Percentiles rank a stretch among this genome's conserved stretches.
Conservation (phyloP, 2,113 vertebrate genomes). For the Chaetodon auriga region DNA sequence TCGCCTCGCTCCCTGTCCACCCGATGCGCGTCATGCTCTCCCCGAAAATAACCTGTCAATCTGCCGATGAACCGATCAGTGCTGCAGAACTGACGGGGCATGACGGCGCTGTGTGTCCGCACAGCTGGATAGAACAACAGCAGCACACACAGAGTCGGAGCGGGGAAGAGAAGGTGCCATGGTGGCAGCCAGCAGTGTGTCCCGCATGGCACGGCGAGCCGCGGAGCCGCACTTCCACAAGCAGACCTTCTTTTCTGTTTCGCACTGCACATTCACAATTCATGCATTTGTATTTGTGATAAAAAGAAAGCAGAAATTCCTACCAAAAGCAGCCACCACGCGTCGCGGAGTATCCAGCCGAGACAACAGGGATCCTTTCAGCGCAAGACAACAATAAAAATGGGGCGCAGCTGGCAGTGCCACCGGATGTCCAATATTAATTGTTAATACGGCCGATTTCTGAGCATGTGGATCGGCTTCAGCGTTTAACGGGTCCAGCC, state of each 20-base stretch:
- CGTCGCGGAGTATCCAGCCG: constrained; percentile 59
- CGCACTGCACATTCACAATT: background rate
- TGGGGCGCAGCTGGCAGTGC: constrained; percentile 82
- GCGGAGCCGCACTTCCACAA: constrained; percentile 23
- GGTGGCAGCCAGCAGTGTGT: constrained; percentile 68
- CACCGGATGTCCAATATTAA: constrained; percentile 83
- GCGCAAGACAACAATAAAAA: constrained; percentile 78
- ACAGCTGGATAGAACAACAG: constrained; percentile 64
- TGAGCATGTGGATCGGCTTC: constrained; percentile 54
- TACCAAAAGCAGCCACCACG: constrained; percentile 44
- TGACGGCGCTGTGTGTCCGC: constrained; percentile 43
- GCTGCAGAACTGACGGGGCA: background rate
- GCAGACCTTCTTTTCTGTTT: background rate
- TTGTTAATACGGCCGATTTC: constrained; percentile 70
- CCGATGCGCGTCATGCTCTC: constrained; percentile 37
- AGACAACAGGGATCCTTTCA: constrained; percentile 64
- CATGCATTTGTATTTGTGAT: background rate
- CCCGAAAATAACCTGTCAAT: background rate
- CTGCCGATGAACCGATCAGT: background rate
- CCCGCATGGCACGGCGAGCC: constrained; percentile 69
- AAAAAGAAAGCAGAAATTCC: background rate
- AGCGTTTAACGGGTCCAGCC: constrained; percentile 2
- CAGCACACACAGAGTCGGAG: background rate
- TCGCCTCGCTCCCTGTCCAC: constrained; percentile 18
- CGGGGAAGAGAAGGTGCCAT: constrained; percentile 58